phyloP scores from a whole-genome alignment of 2,888 invertebrate species.

The Thyatira batis region DNA sequence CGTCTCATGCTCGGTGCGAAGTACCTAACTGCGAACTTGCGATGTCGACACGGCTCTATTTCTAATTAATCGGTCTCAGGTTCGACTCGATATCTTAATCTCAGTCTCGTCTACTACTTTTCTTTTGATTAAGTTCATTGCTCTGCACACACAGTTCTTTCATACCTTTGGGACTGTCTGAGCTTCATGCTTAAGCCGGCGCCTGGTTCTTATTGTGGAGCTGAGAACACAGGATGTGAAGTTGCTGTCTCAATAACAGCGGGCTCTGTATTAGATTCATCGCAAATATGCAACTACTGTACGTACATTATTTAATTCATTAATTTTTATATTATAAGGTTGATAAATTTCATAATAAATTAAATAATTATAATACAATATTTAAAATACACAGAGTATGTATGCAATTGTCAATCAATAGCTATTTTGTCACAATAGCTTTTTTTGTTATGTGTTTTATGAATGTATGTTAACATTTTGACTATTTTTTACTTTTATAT shows the following conservation, averaged over 20 bases:
- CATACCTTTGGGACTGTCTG: conserved; percentile 10
- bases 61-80: conserved; percentile 17
- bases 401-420: too few relatives aligned
- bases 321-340: too few relatives aligned
- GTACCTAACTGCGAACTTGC: conserved; percentile 1
- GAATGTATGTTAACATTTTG: too few relatives aligned
- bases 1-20: background rate
- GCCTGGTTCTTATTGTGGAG: background rate
- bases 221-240: background rate
- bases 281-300: too few relatives aligned
- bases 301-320: too few relatives aligned
- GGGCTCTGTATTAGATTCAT: background rate
- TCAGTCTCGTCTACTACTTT: conserved; percentile 5
- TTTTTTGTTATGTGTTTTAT: too few relatives aligned
- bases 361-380: too few relatives aligned
- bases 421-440: too few relatives aligned
- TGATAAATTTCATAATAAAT: too few relatives aligned
- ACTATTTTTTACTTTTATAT: too few relatives aligned
- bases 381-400: too few relatives aligned
- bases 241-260: background rate
- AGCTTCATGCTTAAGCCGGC: background rate
- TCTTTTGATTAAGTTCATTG: conserved; percentile 11
- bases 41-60: conserved; percentile 2
- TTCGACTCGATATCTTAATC: conserved; percentile 10
- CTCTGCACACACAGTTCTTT: conserved; percentile 12